Evolutionary conservation across 2,797 vertebrate species (phyloP).

Genomic region (Coendou prehensilis): DNA sequence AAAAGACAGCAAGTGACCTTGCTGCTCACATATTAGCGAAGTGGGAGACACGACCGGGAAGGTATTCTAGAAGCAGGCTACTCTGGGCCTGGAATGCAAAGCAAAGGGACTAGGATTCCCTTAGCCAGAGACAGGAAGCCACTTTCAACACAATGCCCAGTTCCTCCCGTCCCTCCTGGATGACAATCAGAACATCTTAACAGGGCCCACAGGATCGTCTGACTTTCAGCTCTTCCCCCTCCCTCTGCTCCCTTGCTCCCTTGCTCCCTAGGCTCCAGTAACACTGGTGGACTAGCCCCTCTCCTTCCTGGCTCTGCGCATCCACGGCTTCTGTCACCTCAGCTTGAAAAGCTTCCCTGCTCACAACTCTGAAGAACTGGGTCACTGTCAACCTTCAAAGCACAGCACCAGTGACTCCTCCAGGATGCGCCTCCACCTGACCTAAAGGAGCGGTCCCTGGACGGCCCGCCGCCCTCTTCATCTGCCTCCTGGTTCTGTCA

Average conservation of each 20-base stretch:
- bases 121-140: neutral
- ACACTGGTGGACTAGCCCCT: neutral
- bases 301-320: neutral
- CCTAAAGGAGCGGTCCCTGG: neutral
- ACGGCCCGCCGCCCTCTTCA: neutral
- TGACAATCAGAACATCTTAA: neutral
- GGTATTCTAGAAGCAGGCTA: neutral
- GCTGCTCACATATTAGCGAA: no score
- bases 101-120: neutral
- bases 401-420: neutral
- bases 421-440: rapidly evolving
- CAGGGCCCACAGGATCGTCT: neutral
- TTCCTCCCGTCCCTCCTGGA: neutral
- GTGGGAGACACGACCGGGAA: neutral
- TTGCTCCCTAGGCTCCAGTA: neutral
- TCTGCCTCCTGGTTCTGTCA: neutral
- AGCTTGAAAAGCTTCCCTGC: neutral
- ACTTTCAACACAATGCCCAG: neutral
- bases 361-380: neutral
- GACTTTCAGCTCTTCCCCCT: neutral
- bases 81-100: neutral
- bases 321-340: neutral
- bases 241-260: neutral
- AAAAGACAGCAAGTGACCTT: neutral
- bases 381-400: neutral